Evolutionary conservation across 2,888 invertebrate species (phyloP), one percentile per base, ranked within the genome.

Genomic region (Hirudinaria manillensis): DNA sequence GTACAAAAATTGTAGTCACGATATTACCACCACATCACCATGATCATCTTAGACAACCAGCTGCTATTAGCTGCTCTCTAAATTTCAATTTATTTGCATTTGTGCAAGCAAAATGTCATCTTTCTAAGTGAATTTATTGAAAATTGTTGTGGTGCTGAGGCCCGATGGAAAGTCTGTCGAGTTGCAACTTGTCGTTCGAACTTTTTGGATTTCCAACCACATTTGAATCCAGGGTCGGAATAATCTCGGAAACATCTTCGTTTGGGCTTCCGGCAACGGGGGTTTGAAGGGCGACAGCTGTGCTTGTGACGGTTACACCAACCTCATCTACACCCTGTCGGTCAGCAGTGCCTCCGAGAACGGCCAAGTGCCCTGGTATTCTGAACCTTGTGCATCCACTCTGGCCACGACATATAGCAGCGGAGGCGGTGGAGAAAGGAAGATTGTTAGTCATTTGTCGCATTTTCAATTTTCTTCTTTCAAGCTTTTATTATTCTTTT

Each of bases 211-310:
- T 45, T 45, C 45, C 4, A 45, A 3, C 45, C 13, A 16, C 45
- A 45, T 10, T 45, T 61, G 1, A 27, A 24, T 80, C 56, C 80
- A 93, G 92, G 96, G 96, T 77, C 91, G 97, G 10, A 89, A 89
- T 79, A 95, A 95, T 38, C 92, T 92, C 85, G 97, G 97, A 21
- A 97, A 96, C 38, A 98, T 99, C 81, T 99, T 96, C 87, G 93
- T 99, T 0, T 99, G 98, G 98, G 98, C 98, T 0, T 96, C 95
- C 0, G 98, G 98, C 61, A 99, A 99, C 86, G 98, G 98, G 2
- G 97, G 98, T 0, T 88, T 93, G 67, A 94, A 96, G 83, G 90
- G 80, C 27, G 86, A 86, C 80, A 96, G 95, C 86, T 99, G 99
- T 87, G 98, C 98, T 86, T 99, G 98, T 86, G 99, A 99, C 86